Conservation (phyloP, 2,888 invertebrate species). For the Drosophila tripunctata region DNA sequence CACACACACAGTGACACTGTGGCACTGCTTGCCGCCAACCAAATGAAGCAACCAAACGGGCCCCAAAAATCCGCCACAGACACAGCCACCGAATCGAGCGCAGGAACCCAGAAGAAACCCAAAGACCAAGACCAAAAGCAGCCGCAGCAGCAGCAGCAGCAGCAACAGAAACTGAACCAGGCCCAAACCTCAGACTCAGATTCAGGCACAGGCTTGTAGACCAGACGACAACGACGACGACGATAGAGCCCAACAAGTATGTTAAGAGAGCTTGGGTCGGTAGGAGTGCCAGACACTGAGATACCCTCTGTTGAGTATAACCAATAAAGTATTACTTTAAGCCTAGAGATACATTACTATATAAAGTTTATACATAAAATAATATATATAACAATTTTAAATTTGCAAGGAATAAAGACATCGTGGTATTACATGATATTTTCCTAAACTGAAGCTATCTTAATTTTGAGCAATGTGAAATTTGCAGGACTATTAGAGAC, state of each 20-base stretch:
- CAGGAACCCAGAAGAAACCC: background rate
- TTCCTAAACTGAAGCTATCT: no score
- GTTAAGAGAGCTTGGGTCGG: background rate
- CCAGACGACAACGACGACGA: slow-evolving; percentile 8
- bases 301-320: no score
- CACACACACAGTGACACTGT: slow-evolving; percentile 15
- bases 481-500: no score
- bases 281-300: background rate
- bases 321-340: no score
- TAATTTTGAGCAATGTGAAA: no score
- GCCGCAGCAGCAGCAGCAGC: background rate
- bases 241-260: slow-evolving; percentile 31
- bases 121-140: slow-evolving; percentile 8
- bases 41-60: slow-evolving; percentile 69
- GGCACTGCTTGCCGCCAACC: slow-evolving; percentile 60
- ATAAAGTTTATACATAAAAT: no score
- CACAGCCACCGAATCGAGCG: slow-evolving; percentile 3
- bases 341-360: no score
- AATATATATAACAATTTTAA: no score
- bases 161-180: background rate
- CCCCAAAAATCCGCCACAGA: slow-evolving; percentile 41
- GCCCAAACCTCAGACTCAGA: background rate
- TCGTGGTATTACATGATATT: no score
- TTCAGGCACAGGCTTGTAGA: slow-evolving; percentile 1
- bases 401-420: no score